phyloP scores from a whole-genome alignment of 2,797 vertebrate species.

The Clarias pachynema region DNA sequence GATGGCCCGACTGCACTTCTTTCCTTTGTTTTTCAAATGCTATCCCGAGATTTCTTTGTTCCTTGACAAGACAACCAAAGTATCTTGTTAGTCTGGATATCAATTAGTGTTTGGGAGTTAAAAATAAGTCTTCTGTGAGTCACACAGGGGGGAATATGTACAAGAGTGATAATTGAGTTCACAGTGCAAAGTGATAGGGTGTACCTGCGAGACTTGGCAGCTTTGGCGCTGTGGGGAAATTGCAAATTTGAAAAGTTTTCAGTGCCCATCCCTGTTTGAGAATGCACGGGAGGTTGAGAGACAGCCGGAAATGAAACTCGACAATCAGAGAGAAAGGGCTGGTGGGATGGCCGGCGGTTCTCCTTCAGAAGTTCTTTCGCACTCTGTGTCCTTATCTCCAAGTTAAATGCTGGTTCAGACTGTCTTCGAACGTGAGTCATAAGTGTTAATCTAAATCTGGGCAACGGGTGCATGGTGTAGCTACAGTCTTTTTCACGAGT shows the following conservation, averaged over 20 bases:
- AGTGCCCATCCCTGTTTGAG: neutral
- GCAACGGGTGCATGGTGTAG: neutral
- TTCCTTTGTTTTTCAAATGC: neutral
- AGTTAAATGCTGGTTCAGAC: constrained; percentile 2
- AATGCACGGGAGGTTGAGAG: constrained; percentile 58
- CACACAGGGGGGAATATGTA: constrained; percentile 57
- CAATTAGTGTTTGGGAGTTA: constrained; percentile 74
- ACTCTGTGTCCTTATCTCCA: constrained; percentile 21
- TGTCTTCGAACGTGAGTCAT: constrained; percentile 34
- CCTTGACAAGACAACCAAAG: constrained; percentile 36
- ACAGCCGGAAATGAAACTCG: constrained; percentile 44
- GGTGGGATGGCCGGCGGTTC: neutral
- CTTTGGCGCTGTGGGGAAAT: constrained; percentile 60
- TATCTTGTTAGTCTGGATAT: constrained; percentile 48
- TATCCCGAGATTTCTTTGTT: constrained; percentile 14
- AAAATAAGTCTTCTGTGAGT: constrained; percentile 68
- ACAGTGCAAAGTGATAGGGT: constrained; percentile 73
- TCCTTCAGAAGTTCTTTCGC: neutral
- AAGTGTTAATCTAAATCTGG: neutral
- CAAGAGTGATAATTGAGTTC: constrained; percentile 82
- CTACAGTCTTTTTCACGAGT: constrained; percentile 10
- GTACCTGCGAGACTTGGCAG: constrained; percentile 77
- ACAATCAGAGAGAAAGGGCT: neutral
- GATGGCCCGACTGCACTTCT: neutral
- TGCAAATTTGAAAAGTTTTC: constrained; percentile 46